Evolutionary conservation across 2,888 invertebrate genomes (phyloP).

Genomic region (Pecten maximus): DNA sequence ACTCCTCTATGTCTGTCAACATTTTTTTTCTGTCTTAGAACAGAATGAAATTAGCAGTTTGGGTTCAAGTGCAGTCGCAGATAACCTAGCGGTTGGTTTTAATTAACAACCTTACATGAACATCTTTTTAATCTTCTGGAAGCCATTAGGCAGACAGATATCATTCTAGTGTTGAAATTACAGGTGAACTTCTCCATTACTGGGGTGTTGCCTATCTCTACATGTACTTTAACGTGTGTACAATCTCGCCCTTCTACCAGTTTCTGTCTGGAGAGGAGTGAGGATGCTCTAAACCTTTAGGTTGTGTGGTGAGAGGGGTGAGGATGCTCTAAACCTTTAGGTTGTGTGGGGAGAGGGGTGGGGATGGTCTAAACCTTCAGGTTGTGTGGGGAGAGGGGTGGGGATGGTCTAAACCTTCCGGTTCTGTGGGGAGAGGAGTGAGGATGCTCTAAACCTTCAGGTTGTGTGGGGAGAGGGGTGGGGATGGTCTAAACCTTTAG

Average conservation of each 20-base stretch:
- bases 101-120: not conserved
- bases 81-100: constrained; percentile 24
- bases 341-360: too few relatives aligned
- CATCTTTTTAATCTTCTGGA: not conserved
- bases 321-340: not conserved
- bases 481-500: too few relatives aligned
- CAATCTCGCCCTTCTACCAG: not conserved
- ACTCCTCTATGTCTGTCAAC: not conserved
- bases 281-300: not conserved
- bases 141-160: not conserved
- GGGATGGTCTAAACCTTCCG: too few relatives aligned
- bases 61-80: not conserved
- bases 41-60: constrained; percentile 29
- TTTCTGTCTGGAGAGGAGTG: not conserved
- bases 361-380: too few relatives aligned
- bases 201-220: not conserved
- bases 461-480: too few relatives aligned
- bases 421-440: too few relatives aligned
- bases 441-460: too few relatives aligned
- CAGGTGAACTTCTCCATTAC: constrained; percentile 17
- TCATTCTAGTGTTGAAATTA: not conserved
- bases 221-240: not conserved
- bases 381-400: too few relatives aligned
- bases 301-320: not conserved
- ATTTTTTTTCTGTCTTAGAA: not conserved